Percentiles rank a stretch among this genome's conserved stretches.
These are phyloP conservation scores for Tamandua tetradactyla DNA, from an alignment of 2,797 vertebrate genomes.

Conservation along the genomic window DNA sequence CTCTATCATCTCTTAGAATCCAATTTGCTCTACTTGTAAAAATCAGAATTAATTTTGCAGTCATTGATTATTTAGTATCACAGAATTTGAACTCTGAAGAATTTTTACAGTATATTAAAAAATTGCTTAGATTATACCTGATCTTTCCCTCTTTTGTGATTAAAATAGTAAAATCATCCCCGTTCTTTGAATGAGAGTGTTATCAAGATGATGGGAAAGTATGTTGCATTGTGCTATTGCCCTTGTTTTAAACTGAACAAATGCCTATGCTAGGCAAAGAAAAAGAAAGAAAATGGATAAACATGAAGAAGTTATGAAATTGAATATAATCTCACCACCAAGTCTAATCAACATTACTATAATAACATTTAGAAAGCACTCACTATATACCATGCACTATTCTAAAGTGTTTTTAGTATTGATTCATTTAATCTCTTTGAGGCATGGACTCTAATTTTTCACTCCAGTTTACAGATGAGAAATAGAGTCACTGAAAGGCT, in stretches of 20 bases:
- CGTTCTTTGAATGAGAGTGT: neutral
- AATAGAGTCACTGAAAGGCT: neutral
- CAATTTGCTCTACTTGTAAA: neutral
- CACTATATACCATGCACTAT: neutral
- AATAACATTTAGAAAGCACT: neutral
- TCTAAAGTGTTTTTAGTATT: neutral
- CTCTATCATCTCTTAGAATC: constrained; percentile 33
- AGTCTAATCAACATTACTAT: neutral
- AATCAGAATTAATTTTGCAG: constrained; percentile 9
- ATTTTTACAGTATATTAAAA: neutral
- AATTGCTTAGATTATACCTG: constrained; percentile 6
- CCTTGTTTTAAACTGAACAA: neutral
- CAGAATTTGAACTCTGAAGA: neutral
- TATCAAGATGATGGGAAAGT: neutral
- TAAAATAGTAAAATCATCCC: constrained; percentile 39
- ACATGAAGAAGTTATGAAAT: neutral
- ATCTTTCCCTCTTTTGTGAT: neutral
- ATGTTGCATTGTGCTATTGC: neutral
- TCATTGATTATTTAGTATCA: neutral
- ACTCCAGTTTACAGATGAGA: neutral
- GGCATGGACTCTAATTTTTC: neutral
- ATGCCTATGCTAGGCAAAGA: neutral
- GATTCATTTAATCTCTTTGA: neutral
- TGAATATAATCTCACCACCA: neutral
- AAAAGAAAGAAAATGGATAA: neutral